Conservation (phyloP, 2,888 invertebrate species). For the Thalpophila matura region DNA sequence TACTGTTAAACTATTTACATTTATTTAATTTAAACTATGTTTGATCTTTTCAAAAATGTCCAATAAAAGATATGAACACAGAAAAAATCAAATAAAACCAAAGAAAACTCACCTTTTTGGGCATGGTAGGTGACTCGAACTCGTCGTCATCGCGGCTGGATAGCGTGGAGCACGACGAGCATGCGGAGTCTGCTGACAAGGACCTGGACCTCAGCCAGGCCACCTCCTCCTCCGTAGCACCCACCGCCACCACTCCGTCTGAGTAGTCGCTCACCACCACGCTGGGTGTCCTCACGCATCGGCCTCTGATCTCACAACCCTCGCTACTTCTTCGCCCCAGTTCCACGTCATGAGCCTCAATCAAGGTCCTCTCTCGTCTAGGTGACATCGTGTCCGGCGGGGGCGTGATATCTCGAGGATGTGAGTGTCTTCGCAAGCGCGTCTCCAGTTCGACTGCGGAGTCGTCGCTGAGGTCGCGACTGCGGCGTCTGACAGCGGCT, state of each 20-base stretch:
- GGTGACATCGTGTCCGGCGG: conserved; percentile 85
- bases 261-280: conserved; percentile 97
- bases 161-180: conserved; percentile 94
- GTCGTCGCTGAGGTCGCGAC: conserved; percentile 88
- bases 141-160: conserved; percentile 94
- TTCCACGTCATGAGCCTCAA: conserved; percentile 91
- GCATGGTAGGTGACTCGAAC: conserved; percentile 84
- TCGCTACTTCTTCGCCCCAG: conserved; percentile 88
- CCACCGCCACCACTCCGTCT: conserved; percentile 90
- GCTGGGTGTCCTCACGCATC: conserved; percentile 95
- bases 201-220: conserved; percentile 86
- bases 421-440: conserved; percentile 81
- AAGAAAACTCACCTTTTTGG: conserved; percentile 87
- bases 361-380: conserved; percentile 81
- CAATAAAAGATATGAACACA: neutral
- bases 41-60: neutral
- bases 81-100: conserved; percentile 8
- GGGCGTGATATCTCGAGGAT: conserved; percentile 83
- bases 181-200: conserved; percentile 93
- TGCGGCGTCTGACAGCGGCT: conserved; percentile 85
- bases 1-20: neutral
- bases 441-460: conserved; percentile 91
- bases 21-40: too few relatives aligned
- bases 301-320: conserved; percentile 85
- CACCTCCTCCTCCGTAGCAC: conserved; percentile 86